These are phyloP conservation scores for Leucosticte australis DNA, from an alignment of 2,113 vertebrate genomes.

Conservation along the genomic window DNA sequence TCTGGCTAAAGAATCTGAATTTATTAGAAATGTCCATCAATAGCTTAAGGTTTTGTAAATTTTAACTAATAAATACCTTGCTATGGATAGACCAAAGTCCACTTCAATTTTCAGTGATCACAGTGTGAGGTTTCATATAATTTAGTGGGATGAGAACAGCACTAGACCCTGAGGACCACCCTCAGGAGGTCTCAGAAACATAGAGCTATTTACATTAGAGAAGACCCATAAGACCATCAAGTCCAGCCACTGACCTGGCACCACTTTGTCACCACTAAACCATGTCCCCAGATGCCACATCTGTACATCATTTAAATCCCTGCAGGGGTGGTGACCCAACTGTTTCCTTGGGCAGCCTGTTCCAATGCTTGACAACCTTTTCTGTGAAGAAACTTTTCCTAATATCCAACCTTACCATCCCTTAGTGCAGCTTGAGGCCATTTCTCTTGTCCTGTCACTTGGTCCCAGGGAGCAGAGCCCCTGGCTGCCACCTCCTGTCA, in stretches of 20 bases:
- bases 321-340: background rate
- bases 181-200: background rate
- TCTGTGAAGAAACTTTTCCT: background rate
- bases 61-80: background rate
- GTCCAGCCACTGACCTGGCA: too few species aligned
- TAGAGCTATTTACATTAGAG: background rate
- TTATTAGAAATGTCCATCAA: background rate
- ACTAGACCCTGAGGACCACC: background rate
- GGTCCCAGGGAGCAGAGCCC: background rate
- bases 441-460: background rate
- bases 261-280: background rate
- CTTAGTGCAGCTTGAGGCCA: background rate
- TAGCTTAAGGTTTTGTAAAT: background rate
- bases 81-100: background rate
- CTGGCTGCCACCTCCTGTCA: fast-evolving
- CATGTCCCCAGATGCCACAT: background rate
- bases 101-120: background rate
- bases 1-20: background rate
- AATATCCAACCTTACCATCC: background rate
- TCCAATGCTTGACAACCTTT: background rate
- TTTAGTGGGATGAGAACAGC: background rate
- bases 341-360: background rate
- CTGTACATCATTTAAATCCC: background rate
- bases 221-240: background rate
- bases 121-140: background rate